Conservation (phyloP, 2,888 invertebrate genomes). For the Anarsia innoxiella region DNA sequence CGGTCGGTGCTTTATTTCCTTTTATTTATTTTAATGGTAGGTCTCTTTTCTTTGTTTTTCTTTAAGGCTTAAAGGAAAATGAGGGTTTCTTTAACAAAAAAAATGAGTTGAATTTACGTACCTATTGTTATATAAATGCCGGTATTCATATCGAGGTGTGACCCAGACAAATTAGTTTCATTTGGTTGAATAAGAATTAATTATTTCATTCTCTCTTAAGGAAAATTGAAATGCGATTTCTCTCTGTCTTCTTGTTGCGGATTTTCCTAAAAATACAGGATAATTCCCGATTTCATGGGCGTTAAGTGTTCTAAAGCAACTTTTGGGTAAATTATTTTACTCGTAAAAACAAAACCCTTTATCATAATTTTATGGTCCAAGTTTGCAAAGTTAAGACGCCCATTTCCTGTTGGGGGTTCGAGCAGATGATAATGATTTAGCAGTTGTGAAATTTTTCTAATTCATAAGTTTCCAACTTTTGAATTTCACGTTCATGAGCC, state of each 20-base stretch:
- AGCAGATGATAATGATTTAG: conserved; percentile 49
- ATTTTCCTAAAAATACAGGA: conserved; percentile 23
- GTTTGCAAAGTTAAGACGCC: conserved; percentile 52
- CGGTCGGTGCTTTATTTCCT: conserved; percentile 71
- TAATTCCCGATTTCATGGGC: conserved; percentile 36
- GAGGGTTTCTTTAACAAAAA: conserved; percentile 43
- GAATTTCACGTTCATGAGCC: conserved; percentile 20
- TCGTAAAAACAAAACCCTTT: conserved; percentile 62
- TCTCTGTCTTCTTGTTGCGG: conserved; percentile 19
- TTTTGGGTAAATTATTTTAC: conserved; percentile 51
- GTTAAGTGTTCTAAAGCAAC: conserved; percentile 48
- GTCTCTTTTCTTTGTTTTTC: conserved; percentile 66
- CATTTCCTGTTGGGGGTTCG: conserved; percentile 50
- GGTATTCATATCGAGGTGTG: conserved; percentile 44
- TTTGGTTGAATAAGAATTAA: conserved; percentile 48
- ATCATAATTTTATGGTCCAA: conserved; percentile 63
- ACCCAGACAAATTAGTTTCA: conserved; percentile 49
- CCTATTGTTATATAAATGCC: conserved; percentile 54
- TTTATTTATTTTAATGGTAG: conserved; percentile 75
- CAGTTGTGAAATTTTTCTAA: conserved; percentile 33
- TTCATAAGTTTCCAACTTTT: conserved; percentile 21
- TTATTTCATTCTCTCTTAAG: conserved; percentile 24
- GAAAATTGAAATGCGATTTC: conserved; percentile 11
- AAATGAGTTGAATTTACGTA: conserved; percentile 46
- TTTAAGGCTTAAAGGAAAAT: conserved; percentile 49